Base-by-base conservation (phyloP, 2,888 invertebrate genomes). In the Meliscaeva auricollis region DNA sequence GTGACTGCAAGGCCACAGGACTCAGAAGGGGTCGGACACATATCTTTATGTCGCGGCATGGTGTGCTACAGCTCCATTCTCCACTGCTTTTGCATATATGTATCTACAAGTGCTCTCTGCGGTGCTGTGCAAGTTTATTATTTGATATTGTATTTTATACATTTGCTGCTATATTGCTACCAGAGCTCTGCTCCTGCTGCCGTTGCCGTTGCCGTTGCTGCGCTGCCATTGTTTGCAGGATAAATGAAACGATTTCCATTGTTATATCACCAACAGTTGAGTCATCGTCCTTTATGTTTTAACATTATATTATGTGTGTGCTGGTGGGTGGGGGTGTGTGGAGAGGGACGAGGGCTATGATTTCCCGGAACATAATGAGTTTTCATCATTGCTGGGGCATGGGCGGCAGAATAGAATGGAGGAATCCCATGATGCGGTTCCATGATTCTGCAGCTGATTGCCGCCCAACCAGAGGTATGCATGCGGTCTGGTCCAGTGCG, bases 81-180 rank as follows among this genome's bases (percentile, higher is more conserved):
- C 85, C 38, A 38, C 68, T 44, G 7, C 62, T 48, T 73, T 85
- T 85, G 81, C 76, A 81, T 85, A 75, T 79, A 80, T 50, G 50
- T 66, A 83, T 85, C 85, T 80, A 85, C 85, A 85, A 85, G 85
- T 85, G 85, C 81, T 81, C 85, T 85, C 85, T 85, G 85, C 64
- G 85, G 85, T 85, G 85, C 85, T 81, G 81, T 85, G 80, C 85
- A 81, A 85, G 85, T 81, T 85, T 85, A 85, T 85, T 85, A 85
- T 85, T 85, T 85, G 85, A 85, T 85, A 85, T 85, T 85, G 85
- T 85, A 85, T 85, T 85, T 85, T 77, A 85, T 85, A 85, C 85
- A 81, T 85, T 85, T 85, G 76, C 85, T 85, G 38, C 13, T 38
- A 7, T 38, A 9, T 3, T 11, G 77, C 73, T 81, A 69, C 69